Evolutionary conservation across 2,797 vertebrate genomes (phyloP), one percentile per base, ranked within the genome.

Genomic region (Rhinoraja longicauda): DNA sequence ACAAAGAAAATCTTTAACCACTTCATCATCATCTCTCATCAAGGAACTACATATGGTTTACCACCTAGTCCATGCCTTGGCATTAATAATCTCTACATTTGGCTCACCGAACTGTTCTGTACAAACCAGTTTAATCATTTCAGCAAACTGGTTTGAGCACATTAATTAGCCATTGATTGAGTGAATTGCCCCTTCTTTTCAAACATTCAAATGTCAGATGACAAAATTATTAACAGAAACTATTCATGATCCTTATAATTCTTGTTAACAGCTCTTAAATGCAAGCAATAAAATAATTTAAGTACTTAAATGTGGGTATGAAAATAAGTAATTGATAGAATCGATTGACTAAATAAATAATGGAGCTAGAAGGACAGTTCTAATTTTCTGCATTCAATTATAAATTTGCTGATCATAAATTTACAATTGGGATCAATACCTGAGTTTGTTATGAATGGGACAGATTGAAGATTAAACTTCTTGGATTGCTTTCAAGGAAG

Each of bases 331-430:
- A 67, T 12, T 36, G 62, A 64, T 59, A n/a, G 57, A 13, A 62
- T 67, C 8, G 21, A 88, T 21, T 88, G 84, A 88, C n/a, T 19
- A 67, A 88, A 88, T 36, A 88, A 82, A 59, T 86, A 84, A 84
- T 59, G 81, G 26, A 19, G 26, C 15, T n/a, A 32, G 21, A 88
- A 67, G 19, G 62, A 26, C 59, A 36, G 59, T 67, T 67, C n/a
- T n/a, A 17, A 32, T 64, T 36, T 67, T 84, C 13, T 59, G 45
- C 53, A 59, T n/a, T 82, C 24, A 32, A 82, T 82, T 84, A 57
- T 73, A 73, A 26, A 73, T 59, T 59, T 88, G 13, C 84, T 64
- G n/a, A 21, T 36, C 67, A 24, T 67, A 88, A 88, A 88, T 67
- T 88, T 88, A 21, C 7, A 67, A 36, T 36, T 67, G 15, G 32